phyloP scores from a whole-genome alignment of 2,113 vertebrate species.

The Oncorhynchus kisutch region DNA sequence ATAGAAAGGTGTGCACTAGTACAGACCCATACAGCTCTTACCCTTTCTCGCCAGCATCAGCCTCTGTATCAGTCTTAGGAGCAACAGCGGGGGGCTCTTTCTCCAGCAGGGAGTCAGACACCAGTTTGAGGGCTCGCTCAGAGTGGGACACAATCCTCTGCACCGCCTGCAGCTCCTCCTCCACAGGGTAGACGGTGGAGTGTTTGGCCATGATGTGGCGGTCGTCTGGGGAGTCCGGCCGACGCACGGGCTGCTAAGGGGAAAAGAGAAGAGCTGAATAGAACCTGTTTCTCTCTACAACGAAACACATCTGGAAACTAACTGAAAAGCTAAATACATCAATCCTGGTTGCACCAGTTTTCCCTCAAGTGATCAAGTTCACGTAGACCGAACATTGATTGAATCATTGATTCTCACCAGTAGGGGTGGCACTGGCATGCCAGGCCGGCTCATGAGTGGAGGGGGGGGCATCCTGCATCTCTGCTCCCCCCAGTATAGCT shows the following conservation, averaged over 20 bases:
- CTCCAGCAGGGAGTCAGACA: conserved; percentile 77
- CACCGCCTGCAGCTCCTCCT: conserved; percentile 80
- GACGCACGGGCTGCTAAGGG: conserved; percentile 59
- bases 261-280: neutral
- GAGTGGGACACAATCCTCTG: conserved; percentile 79
- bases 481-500: conserved; percentile 73
- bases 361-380: neutral
- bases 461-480: conserved; percentile 58
- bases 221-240: conserved; percentile 75
- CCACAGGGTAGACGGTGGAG: conserved; percentile 79
- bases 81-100: conserved; percentile 44
- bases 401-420: conserved; percentile 59
- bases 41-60: conserved; percentile 50
- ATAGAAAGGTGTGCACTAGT: too few relatives aligned
- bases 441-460: conserved; percentile 65
- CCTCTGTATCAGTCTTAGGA: neutral
- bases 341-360: neutral
- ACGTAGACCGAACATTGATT: neutral
- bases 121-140: conserved; percentile 79
- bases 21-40: conserved; percentile 33
- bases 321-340: neutral
- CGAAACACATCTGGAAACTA: neutral
- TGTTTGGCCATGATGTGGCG: conserved; percentile 82
- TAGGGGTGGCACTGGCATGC: conserved; percentile 67
- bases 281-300: neutral